Evolutionary conservation across 2,113 vertebrate genomes (phyloP).

Genomic region (Catagonus wagneri): DNA sequence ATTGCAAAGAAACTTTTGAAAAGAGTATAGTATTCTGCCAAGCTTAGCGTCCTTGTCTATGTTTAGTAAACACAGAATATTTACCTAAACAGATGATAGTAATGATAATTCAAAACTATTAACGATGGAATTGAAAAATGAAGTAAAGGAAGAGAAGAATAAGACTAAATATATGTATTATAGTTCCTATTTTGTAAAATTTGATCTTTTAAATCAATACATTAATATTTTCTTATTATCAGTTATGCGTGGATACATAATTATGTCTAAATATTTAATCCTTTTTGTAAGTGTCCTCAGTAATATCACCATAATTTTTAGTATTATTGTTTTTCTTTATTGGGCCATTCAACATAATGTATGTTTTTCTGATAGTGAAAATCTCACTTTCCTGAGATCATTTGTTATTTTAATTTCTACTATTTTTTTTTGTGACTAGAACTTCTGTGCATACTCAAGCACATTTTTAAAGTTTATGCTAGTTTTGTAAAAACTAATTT

Average conservation of each 20-base stretch:
- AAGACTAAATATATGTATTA: neutral
- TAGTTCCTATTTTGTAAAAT: neutral
- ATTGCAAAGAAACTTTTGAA: neutral
- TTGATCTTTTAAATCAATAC: neutral
- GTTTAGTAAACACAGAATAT: neutral
- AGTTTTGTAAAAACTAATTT: neutral
- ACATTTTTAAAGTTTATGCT: neutral
- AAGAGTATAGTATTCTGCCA: neutral
- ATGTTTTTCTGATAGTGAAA: neutral
- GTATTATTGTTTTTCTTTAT: neutral
- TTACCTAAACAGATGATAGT: neutral
- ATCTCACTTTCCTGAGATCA: neutral
- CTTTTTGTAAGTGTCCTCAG: neutral
- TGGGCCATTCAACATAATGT: neutral
- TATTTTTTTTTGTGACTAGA: neutral
- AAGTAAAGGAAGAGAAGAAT: neutral
- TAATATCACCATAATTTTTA: neutral
- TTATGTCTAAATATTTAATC: neutral
- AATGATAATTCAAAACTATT: neutral
- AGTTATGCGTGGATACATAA: neutral
- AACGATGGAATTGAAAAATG: neutral
- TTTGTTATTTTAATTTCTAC: neutral
- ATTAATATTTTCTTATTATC: neutral
- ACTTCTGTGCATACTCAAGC: neutral
- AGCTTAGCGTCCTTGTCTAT: neutral